A percentile compares a stretch with the other conserved stretches of the same genome.
Conservation (phyloP, 2,888 invertebrate genomes). For the Cordylochernes scorpioides region DNA sequence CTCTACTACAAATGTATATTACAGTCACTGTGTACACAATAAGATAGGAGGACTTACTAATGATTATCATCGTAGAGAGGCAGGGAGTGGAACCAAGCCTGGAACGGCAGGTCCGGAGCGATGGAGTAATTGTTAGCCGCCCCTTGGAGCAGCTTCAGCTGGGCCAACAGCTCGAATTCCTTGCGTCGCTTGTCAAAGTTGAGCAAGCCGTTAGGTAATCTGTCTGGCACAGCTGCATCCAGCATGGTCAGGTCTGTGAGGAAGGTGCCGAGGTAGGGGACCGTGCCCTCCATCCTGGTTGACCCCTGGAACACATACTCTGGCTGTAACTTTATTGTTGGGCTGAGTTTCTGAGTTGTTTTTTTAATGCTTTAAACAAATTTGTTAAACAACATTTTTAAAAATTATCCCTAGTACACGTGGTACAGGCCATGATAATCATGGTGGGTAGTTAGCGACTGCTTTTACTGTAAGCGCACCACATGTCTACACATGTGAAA, state of each 20-base stretch:
- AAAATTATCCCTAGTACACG: no score
- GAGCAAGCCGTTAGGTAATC: conserved; percentile 35
- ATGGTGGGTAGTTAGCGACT: no score
- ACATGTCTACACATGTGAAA: no score
- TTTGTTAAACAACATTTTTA: no score
- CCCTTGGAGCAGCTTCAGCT: conserved; percentile 77
- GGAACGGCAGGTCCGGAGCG: conserved; percentile 55
- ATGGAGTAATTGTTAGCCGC: conserved; percentile 86
- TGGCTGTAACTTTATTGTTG: no score
- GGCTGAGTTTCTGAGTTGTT: no score
- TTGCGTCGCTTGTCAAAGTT: conserved; percentile 94
- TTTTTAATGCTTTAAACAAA: no score
- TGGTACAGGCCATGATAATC: no score
- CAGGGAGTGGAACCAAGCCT: conserved; percentile 82
- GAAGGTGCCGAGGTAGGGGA: conserved; percentile 91
- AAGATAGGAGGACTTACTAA: conserved; percentile 37
- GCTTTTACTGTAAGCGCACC: no score
- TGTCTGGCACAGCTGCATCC: conserved; percentile 34
- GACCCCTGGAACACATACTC: conserved; percentile 4
- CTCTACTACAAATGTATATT: no score
- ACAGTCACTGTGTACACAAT: no score
- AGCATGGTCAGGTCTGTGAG: conserved; percentile 95
- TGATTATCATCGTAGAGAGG: conserved; percentile 72
- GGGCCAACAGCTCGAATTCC: conserved; percentile 88
- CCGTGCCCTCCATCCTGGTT: conserved; percentile 40